phyloP scores from a whole-genome alignment of 2,797 vertebrate genomes.

The Peromyscus eremicus region DNA sequence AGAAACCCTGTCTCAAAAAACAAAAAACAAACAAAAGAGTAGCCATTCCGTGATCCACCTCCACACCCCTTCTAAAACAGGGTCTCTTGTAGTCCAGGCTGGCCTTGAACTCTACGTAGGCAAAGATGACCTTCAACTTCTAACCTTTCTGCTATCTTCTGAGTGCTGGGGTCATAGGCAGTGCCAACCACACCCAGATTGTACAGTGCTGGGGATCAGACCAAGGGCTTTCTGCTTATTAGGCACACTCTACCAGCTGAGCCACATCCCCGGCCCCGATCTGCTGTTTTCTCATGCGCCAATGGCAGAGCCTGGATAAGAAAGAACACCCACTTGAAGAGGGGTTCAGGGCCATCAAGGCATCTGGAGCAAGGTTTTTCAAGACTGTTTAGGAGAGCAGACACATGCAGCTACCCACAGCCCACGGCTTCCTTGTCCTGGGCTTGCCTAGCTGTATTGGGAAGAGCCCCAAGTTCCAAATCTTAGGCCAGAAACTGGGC shows the following conservation, averaged over 20 bases:
- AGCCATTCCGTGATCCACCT: constrained; percentile 67
- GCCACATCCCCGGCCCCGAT: background rate
- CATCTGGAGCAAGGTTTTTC: rapidly evolving
- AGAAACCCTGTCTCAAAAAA: background rate
- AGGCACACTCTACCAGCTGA: background rate
- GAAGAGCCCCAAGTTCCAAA: background rate
- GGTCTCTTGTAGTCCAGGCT: background rate
- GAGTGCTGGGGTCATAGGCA: background rate
- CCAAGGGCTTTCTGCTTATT: background rate
- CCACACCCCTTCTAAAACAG: background rate
- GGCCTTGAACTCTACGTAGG: background rate
- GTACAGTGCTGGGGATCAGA: background rate
- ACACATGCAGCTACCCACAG: rapidly evolving
- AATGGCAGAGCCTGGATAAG: background rate
- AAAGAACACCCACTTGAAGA: background rate
- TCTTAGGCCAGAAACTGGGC: background rate
- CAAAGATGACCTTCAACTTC: background rate
- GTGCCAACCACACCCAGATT: background rate
- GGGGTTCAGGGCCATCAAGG: too few relatives aligned
- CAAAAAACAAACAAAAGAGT: background rate
- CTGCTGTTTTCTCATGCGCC: constrained; percentile 62
- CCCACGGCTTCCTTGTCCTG: background rate
- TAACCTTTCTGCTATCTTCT: background rate
- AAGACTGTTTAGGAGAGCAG: background rate
- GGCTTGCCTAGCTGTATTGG: background rate